phyloP scores from a whole-genome alignment of 2,113 vertebrate genomes.

The Hemibagrus wyckioides region DNA sequence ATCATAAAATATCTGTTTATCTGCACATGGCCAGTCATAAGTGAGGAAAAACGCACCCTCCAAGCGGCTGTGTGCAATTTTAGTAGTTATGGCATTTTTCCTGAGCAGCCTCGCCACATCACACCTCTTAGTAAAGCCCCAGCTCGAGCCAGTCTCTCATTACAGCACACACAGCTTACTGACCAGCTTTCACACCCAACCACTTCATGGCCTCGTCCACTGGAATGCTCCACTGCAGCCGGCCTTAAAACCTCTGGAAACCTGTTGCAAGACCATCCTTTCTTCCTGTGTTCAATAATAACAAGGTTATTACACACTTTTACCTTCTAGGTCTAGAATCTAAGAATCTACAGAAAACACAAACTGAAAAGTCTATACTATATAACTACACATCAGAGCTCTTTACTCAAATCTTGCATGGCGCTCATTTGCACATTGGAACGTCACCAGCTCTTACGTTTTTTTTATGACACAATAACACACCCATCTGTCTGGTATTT shows the following conservation, averaged over 20 bases:
- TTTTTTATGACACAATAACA: not conserved
- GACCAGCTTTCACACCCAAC: not conserved
- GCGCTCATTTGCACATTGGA: not conserved
- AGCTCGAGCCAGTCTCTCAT: not conserved
- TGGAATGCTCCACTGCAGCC: not conserved
- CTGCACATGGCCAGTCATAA: conserved; percentile 29
- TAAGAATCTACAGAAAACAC: too few relatives aligned
- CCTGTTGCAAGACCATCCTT: not conserved
- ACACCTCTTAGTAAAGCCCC: conserved; percentile 43
- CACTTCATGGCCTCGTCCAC: not conserved
- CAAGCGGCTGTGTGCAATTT: conserved; percentile 67
- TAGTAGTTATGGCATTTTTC: conserved; percentile 59
- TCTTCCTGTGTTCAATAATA: not conserved
- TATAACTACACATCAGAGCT: not conserved
- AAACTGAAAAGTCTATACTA: not conserved
- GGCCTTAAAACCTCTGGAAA: not conserved
- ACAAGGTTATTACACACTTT: not conserved
- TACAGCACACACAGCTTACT: not conserved
- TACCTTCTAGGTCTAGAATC: not conserved
- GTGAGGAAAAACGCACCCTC: not conserved
- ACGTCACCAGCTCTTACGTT: not conserved
- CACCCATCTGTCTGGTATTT: not conserved
- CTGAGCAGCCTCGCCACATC: conserved; percentile 51
- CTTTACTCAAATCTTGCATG: not conserved
- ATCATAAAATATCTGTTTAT: not conserved